Evolutionary conservation across 2,797 vertebrate species (phyloP).

Genomic region (Labroides dimidiatus): DNA sequence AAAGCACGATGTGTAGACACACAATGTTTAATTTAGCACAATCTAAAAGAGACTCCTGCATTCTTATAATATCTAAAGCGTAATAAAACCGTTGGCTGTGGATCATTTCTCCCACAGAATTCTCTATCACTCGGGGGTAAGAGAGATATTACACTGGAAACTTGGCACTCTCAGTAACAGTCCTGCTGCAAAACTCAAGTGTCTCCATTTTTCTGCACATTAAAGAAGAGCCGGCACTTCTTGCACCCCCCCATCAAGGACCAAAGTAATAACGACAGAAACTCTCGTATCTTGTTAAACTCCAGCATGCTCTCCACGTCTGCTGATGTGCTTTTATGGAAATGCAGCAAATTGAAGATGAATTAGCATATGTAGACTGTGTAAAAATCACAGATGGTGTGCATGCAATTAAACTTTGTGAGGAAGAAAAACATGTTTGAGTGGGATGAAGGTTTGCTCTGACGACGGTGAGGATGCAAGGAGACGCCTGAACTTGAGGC

Average conservation of each 20-base stretch:
- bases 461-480: constrained; percentile 20
- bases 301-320: constrained; percentile 1
- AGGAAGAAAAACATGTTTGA: constrained; percentile 27
- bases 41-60: neutral
- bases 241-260: constrained; percentile 9
- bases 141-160: constrained; percentile 3
- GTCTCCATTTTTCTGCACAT: constrained; percentile 6
- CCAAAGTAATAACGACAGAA: constrained; percentile 23
- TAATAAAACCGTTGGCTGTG: neutral
- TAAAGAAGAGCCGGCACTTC: neutral
- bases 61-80: constrained; percentile 3
- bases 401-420: constrained; percentile 53
- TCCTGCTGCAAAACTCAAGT: constrained; percentile 1
- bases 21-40: too few relatives aligned
- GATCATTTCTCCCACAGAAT: neutral
- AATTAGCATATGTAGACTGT: constrained; percentile 45
- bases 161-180: neutral
- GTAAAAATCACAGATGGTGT: constrained; percentile 54
- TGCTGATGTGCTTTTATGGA: constrained; percentile 46
- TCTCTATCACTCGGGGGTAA: neutral
- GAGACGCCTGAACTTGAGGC: constrained; percentile 38
- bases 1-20: too few relatives aligned
- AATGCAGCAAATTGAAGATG: constrained; percentile 46
- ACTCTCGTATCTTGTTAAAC: constrained; percentile 35
- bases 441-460: constrained; percentile 49